Evolutionary conservation across 2,113 vertebrate genomes (phyloP).

Genomic region (Amblyopsis rosae): DNA sequence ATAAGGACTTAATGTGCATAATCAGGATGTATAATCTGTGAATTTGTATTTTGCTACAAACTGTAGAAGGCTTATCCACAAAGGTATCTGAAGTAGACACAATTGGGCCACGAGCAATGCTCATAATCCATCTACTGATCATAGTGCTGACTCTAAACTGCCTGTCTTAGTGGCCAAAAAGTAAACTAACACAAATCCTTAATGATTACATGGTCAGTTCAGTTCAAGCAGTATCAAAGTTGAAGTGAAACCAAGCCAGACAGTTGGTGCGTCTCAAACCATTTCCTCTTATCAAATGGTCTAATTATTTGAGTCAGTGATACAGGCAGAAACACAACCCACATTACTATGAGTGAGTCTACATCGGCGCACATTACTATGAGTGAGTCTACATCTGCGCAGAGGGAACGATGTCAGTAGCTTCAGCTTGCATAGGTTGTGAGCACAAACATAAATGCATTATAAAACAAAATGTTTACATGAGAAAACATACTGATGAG

Average conservation of each 20-base stretch:
- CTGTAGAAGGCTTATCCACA: too few relatives aligned
- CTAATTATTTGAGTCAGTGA: background rate
- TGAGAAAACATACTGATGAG: constrained; percentile 39
- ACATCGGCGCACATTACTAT: constrained; percentile 41
- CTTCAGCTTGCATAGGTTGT: constrained; percentile 61
- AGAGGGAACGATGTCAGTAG: constrained; percentile 33
- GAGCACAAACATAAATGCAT: constrained; percentile 40
- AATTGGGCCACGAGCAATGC: too few relatives aligned
- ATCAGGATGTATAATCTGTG: background rate
- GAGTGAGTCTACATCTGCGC: constrained; percentile 46
- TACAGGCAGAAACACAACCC: too few relatives aligned
- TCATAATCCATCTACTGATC: background rate
- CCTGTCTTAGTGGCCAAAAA: background rate
- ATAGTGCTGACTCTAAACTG: background rate
- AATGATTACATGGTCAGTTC: constrained; percentile 2
- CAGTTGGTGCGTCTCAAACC: constrained; percentile 3
- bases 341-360: constrained; percentile 11
- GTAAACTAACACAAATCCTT: too few relatives aligned
- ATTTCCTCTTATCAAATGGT: constrained; percentile 25
- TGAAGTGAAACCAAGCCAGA: background rate
- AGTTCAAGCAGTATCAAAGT: background rate
- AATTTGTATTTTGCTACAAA: constrained; percentile 5
- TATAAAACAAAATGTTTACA: constrained; percentile 18
- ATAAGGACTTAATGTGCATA: too few relatives aligned
- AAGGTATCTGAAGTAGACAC: too few relatives aligned